Evolutionary conservation across 2,113 vertebrate genomes (phyloP).

Genomic region (Copsychus sechellarum): DNA sequence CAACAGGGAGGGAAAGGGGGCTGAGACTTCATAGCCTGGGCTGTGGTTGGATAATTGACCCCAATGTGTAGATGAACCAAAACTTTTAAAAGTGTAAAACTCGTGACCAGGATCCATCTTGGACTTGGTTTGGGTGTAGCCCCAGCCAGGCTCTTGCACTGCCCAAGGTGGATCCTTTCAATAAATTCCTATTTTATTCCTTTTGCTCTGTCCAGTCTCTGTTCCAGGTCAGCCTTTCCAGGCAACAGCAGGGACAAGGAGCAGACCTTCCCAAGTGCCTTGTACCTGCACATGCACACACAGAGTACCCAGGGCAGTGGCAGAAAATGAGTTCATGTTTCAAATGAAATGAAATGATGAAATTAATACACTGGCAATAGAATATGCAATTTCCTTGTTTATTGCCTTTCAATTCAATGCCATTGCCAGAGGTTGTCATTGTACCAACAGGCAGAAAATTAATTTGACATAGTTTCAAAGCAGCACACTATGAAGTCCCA

Average conservation of each 20-base stretch:
- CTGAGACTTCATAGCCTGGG: too few relatives aligned
- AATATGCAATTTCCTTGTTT: conserved; percentile 33
- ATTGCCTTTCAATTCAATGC: conserved; percentile 10
- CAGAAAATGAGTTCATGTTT: conserved; percentile 9
- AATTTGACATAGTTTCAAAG: neutral
- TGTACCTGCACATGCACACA: neutral
- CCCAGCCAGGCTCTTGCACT: too few relatives aligned
- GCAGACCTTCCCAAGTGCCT: neutral
- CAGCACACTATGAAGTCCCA: neutral
- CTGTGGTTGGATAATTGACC: too few relatives aligned
- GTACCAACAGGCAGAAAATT: conserved; percentile 27
- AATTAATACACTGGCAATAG: conserved; percentile 15
- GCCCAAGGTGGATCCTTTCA: too few relatives aligned
- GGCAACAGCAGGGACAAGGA: neutral
- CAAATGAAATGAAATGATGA: neutral
- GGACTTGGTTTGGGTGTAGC: too few relatives aligned
- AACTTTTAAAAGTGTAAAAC: too few relatives aligned
- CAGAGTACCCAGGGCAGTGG: neutral
- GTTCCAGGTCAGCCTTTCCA: too few relatives aligned
- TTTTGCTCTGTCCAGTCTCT: too few relatives aligned
- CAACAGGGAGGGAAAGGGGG: too few relatives aligned
- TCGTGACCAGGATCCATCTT: too few relatives aligned
- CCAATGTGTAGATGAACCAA: too few relatives aligned
- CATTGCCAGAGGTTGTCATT: conserved; percentile 16
- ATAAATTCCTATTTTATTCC: too few relatives aligned